These are phyloP conservation scores for Palythoa grandis DNA, from an alignment of 92 coral and sea anemone species.

Conservation along the genomic window DNA sequence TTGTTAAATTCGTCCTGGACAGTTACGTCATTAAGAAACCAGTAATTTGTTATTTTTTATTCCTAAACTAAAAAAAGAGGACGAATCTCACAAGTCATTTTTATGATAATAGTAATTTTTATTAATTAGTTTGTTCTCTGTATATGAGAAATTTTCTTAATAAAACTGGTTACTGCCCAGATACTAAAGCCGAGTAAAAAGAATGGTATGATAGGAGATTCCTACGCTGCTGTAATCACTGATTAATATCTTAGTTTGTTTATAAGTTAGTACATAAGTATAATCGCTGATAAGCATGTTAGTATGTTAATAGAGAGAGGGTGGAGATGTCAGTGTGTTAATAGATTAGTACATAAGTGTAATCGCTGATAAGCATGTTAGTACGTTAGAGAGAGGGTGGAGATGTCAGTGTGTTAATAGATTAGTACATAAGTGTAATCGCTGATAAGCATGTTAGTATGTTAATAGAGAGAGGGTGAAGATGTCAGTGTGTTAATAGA, in stretches of 20 bases:
- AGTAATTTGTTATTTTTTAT: too few species aligned
- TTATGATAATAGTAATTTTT: too few species aligned
- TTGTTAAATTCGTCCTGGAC: too few species aligned
- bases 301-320: not conserved
- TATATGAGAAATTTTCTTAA: too few species aligned
- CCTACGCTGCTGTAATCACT: not conserved
- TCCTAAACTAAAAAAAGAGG: too few species aligned
- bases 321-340: not conserved
- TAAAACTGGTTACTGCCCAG: not conserved
- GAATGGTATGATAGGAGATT: not conserved
- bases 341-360: not conserved
- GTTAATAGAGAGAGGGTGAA: not conserved
- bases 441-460: not conserved
- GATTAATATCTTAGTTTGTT: not conserved
- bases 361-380: not conserved
- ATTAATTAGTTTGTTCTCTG: not conserved
- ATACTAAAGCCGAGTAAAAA: not conserved
- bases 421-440: not conserved
- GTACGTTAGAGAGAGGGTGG: not conserved
- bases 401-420: not conserved
- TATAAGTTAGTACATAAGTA: not conserved
- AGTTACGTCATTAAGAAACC: too few species aligned
- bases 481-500: not conserved
- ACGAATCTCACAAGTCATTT: too few species aligned
- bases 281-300: not conserved